These are phyloP conservation scores for Pycnonotus jocosus DNA, from an alignment of 2,113 vertebrate genomes.

Conservation along the genomic window DNA sequence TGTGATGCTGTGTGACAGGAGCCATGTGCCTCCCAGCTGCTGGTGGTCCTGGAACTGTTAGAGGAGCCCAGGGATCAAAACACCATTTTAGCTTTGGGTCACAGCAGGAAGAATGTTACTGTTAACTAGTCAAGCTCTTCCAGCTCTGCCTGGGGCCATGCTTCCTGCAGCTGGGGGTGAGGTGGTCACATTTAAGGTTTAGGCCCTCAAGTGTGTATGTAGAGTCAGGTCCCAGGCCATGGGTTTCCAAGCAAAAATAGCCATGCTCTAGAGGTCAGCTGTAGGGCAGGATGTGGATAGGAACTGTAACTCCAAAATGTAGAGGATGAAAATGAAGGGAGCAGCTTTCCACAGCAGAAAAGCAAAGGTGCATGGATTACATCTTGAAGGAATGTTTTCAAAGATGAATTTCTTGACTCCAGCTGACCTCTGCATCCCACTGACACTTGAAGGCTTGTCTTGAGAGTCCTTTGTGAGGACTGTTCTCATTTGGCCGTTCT, in stretches of 20 bases:
- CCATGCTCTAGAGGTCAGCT: fast-evolving
- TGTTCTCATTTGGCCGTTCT: not conserved
- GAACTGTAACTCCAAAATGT: not conserved
- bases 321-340: not conserved
- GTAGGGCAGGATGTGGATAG: not conserved
- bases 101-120: not conserved
- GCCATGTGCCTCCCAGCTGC: not conserved
- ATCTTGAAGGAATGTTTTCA: not conserved
- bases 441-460: not conserved
- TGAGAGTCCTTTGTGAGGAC: not conserved
- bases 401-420: not conserved
- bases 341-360: not conserved
- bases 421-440: not conserved
- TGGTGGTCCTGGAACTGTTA: not conserved
- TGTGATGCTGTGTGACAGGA: not conserved
- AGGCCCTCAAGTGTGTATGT: not conserved
- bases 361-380: not conserved
- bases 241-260: not conserved
- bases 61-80: not conserved
- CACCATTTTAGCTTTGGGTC: not conserved
- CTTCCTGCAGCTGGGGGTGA: not conserved
- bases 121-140: not conserved
- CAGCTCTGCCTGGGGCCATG: not conserved
- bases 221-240: not conserved
- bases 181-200: not conserved